Base-by-base conservation (phyloP, 92 coral and sea anemone species). In the Galaxea fascicularis region DNA sequence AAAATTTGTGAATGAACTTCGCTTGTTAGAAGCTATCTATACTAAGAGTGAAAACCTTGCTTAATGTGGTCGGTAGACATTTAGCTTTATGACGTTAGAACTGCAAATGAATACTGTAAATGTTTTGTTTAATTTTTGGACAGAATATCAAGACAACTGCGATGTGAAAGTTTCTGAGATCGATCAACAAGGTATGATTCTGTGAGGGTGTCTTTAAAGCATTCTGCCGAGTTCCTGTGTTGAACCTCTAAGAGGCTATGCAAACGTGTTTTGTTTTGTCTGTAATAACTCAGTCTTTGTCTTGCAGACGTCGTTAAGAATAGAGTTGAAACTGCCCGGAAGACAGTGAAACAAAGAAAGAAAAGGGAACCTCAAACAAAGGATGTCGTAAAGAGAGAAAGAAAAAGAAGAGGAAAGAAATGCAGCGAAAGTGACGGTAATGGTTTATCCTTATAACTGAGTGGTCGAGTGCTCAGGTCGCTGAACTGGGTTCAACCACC, bases 271-370 rank as follows among this genome's bases (percentile, higher is more conserved):
- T 46, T 46, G 8, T 46, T 46, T 13, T 35, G 2, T 35, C 41
- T 18, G 1, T 59, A 13, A n/a, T 39, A 21, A 3, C 4, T 44
- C 8, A 4, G n/a, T n/a, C 26, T 35, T 35, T 30, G 17, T 57
- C 35, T n/a, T 25, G 52, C 72, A 26, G 74, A 24, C 7, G 89
- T 29, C 66, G 85, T 35, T 29, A 39, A 58, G 67, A 79, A 63
- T 15, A 66, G 30, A 14, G 64, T 28, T 11, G 62, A 86, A 77
- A 25, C 76, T 39, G 89, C 74, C 17, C 82, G 67, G 44, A 86
- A 69, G 63, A 46, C 86, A 14, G 31, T 56, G n/a, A 86, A 59
- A 35, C 86, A 69, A 18, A 78, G 73, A 28, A 90, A 82, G 77
- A 88, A 76, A 35, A 82, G 77, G 74, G 85, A 82, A 75, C 4